These are phyloP conservation scores for Lucilia cuprina DNA, from an alignment of 1,140 invertebrate species.

Conservation along the genomic window DNA sequence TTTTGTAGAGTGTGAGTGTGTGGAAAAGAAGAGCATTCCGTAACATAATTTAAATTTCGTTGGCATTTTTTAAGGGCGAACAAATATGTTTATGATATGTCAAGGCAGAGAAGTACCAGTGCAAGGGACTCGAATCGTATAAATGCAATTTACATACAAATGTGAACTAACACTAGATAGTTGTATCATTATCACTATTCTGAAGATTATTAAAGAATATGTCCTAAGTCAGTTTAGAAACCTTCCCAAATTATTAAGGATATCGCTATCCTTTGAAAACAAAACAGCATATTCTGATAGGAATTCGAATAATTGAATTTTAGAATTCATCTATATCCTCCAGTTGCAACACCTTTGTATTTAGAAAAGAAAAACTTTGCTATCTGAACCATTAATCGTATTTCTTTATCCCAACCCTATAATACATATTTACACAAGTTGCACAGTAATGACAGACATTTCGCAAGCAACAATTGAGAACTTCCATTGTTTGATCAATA, in stretches of 20 bases:
- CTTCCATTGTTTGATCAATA: conserved; percentile 20
- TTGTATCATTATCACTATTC: no score
- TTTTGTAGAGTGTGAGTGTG: no score
- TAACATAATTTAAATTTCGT: conserved; percentile 11
- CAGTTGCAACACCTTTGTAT: neutral
- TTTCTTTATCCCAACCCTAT: neutral
- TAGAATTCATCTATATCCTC: no score
- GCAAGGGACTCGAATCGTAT: no score
- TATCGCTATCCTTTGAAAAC: no score
- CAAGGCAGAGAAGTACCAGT: neutral
- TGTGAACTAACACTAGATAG: no score
- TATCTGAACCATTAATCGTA: neutral
- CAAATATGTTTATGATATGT: neutral
- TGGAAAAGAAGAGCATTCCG: conserved; percentile 14
- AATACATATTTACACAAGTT: neutral
- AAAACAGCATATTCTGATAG: no score
- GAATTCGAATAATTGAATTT: no score
- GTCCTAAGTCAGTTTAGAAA: no score
- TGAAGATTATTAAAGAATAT: no score
- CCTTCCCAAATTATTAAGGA: no score
- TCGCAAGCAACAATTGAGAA: neutral
- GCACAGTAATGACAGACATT: neutral
- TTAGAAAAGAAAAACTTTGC: neutral
- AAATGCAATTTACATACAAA: no score
- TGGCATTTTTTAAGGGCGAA: neutral